These are phyloP conservation scores for Ancistrus triradiatus DNA, from an alignment of 2,113 vertebrate genomes.

Conservation along the genomic window DNA sequence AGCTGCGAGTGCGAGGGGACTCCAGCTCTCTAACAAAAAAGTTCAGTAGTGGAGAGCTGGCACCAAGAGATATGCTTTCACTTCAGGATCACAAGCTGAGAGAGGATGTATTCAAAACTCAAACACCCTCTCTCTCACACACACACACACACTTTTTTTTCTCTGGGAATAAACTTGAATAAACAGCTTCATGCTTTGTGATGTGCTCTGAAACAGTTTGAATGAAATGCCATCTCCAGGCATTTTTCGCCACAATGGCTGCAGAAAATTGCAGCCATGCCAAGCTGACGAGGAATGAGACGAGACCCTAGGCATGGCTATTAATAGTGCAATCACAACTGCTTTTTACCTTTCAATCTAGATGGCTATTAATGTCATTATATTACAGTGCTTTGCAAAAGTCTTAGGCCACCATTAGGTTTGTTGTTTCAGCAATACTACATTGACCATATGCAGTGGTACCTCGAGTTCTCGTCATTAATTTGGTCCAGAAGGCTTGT, in stretches of 20 bases:
- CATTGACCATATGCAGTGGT: no score
- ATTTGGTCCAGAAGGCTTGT: no score
- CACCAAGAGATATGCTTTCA: conserved; percentile 71
- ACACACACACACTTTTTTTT: conserved; percentile 53
- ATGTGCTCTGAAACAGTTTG: conserved; percentile 64
- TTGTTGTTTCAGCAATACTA: no score
- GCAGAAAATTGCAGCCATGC: conserved; percentile 74
- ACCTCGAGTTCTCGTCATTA: no score
- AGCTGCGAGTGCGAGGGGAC: conserved; percentile 78
- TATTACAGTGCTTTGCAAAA: no score
- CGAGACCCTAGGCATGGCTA: conserved; percentile 18
- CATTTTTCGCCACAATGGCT: conserved; percentile 79
- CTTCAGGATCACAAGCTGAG: conserved; percentile 77
- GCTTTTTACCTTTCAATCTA: conserved; percentile 5
- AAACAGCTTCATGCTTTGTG: conserved; percentile 86
- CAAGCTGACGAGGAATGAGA: conserved; percentile 63
- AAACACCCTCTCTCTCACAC: background rate
- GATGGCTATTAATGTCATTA: background rate
- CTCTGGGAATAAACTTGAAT: conserved; percentile 70
- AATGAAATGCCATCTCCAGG: conserved; percentile 81
- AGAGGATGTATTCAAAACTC: conserved; percentile 78
- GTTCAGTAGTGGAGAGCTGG: conserved; percentile 77
- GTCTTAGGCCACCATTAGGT: no score
- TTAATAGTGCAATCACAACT: conserved; percentile 10
- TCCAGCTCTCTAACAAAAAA: conserved; percentile 74